phyloP scores from a whole-genome alignment of 2,797 vertebrate genomes.

The Coluber constrictor region DNA sequence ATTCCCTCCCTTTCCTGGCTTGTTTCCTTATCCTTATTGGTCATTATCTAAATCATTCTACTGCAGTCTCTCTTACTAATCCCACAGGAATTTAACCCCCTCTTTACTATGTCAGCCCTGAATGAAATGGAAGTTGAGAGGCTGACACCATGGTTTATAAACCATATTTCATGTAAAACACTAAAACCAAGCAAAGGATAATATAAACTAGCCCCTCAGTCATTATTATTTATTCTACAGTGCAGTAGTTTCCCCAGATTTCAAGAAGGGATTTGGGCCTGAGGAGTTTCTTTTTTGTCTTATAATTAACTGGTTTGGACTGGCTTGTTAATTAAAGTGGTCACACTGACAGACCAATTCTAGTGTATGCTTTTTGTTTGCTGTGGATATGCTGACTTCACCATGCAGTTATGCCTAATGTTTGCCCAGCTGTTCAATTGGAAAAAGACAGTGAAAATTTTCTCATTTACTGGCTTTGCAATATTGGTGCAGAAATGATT shows the following conservation, averaged over 20 bases:
- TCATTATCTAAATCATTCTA: no score
- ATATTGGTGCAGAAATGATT: not conserved
- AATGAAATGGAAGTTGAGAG: no score
- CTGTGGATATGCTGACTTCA: not conserved
- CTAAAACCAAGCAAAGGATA: not conserved
- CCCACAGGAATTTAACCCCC: no score
- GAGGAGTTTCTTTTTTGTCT: not conserved
- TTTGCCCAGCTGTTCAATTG: not conserved
- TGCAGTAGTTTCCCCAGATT: not conserved
- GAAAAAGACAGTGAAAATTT: not conserved
- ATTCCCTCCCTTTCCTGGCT: no score
- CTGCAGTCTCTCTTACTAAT: no score
- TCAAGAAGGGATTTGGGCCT: not conserved
- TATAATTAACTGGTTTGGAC: not conserved
- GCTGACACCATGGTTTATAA: not conserved
- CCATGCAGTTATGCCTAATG: not conserved
- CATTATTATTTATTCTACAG: not conserved
- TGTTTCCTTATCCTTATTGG: no score
- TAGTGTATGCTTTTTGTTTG: not conserved
- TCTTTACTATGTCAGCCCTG: no score
- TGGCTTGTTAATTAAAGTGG: not conserved
- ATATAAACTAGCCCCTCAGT: not conserved
- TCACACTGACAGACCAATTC: not conserved
- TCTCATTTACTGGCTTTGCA: not conserved
- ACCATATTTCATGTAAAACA: not conserved